Base-by-base conservation (phyloP, 2,113 vertebrate species). In the Peucedramus taeniatus region DNA sequence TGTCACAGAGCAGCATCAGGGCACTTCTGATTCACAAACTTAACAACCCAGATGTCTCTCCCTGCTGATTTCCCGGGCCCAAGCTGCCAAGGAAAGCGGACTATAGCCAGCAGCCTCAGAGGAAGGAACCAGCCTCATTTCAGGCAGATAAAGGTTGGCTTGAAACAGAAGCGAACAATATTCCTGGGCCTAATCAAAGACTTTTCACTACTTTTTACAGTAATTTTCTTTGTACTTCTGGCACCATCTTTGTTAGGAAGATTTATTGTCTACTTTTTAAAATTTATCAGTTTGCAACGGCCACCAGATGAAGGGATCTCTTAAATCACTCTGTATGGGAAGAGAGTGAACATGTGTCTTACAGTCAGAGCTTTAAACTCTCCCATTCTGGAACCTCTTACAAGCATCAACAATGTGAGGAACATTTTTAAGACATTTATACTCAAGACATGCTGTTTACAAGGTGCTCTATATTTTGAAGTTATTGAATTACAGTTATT, bases 111-210 rank as follows among this genome's bases (percentile, higher is more conserved):
- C 51, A 65, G 59, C 33, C 77, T 8, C 79, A 42, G 75, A 61
- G 57, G 35, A 79, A 69, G 65, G 66, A 71, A 51, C 21, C 33
- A 16, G 63, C 89, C 75, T 84, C 61, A 78, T 66, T 74, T 37
- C 63, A 77, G 70, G 68, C 59, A 84, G 68, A 51, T 35, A 77
- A 88, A 77, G 37, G 26, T 10, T 53, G 60, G 26, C 80, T 66
- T 47, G 64, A 89, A 93, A 92, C 86, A 92, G 86, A 96, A 95
- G 47, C 39, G 60, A 93, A 81, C 59, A 86, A 68, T 79, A 90
- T 75, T 87, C 65, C 42, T 65, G 57, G 60, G 72, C 44, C 44
- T 42, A 75, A 77, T 63, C 72, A 78, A 93, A 90, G 64, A 61
- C 40, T 33, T 85, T 83, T 49, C 63, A 39, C 30, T 50, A 42